Base-by-base conservation (phyloP, 2,113 vertebrate genomes). In the crab-eating macaque (Macaca fascicularis) region DNA sequence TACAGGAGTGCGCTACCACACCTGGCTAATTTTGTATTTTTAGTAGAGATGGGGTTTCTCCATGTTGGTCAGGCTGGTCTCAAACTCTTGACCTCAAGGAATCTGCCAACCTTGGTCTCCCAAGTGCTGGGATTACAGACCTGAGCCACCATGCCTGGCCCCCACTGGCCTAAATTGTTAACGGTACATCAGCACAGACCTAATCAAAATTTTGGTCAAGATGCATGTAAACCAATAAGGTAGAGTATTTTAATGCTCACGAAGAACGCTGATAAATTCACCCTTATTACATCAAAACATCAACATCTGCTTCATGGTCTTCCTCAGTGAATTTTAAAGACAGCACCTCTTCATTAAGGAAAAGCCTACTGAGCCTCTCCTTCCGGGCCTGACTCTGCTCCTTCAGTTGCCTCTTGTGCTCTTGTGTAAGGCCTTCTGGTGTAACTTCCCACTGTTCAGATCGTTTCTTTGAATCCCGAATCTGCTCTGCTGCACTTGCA, bases 381-480 rank as follows among this genome's bases (percentile, higher is more conserved):
- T 99, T 99, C 75, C 99, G 99, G 27, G 99, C 99, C 98, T 99
- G 99, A 75, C 99, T 99, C 98, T 99, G 99, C 89, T 99, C 99
- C 90, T 99, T 99, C 97, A 99, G 98, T 98, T 99, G 99, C n/a
- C 99, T 99, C 98, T 99, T 99, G 82, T 99, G 99, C 75, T 45
- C 43, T 45, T 45, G 43, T 45, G 43, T 45, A 99, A 98, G n/a
- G 99, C 99, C 97, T 99, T 99, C 98, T 99, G 99, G 98, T 99
- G 99, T 32, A 99, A 99, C 76, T 99, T 99, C 13, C 99, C 7
- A 98, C 93, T 99, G 99, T 97, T 99, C 99, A 13, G 99, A 99
- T 76, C 99, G 99, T 97, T 99, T 99, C 99, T 99, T 99, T 50
- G 99, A 99, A 98, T 99, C 99, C 96, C 99, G 98, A 98, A 99